Conservation (phyloP, 2,888 invertebrate species). For the Nephrotoma flavescens region DNA sequence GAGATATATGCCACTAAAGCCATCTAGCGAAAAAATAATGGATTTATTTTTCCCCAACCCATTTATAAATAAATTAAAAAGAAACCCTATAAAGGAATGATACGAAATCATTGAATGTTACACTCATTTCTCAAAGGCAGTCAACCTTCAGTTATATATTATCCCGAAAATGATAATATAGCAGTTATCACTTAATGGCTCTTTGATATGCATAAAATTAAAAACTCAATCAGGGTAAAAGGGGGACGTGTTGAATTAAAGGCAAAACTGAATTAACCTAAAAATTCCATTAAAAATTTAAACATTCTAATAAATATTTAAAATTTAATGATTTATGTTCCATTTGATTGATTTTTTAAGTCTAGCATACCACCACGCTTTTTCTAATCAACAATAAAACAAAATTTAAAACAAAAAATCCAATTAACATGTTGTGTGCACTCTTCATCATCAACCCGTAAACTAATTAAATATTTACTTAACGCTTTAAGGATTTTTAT, state of each 20-base stretch:
- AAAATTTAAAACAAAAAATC: not conserved
- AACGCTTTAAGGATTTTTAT: not conserved
- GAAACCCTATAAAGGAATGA: too few relatives aligned
- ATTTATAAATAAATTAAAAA: too few relatives aligned
- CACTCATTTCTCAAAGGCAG: too few relatives aligned
- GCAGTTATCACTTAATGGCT: not conserved
- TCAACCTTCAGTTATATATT: too few relatives aligned
- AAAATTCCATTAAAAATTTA: not conserved
- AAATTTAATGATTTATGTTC: not conserved
- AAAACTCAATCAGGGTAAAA: not conserved
- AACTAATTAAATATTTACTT: not conserved
- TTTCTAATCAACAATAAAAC: not conserved
- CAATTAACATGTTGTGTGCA: not conserved
- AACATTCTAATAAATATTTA: not conserved
- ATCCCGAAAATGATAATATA: not conserved
- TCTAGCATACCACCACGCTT: not conserved
- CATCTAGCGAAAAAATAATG: too few relatives aligned
- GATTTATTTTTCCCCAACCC: accelerated
- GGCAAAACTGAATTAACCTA: not conserved
- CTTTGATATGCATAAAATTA: not conserved
- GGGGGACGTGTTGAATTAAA: not conserved
- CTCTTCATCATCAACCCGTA: not conserved
- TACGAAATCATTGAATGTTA: too few relatives aligned
- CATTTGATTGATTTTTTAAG: not conserved
- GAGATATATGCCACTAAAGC: too few relatives aligned